A percentile compares a stretch with the other conserved stretches of the same genome.
These are phyloP conservation scores for Pseudochirops cupreus DNA, from an alignment of 2,797 vertebrate genomes.

Conservation along the genomic window DNA sequence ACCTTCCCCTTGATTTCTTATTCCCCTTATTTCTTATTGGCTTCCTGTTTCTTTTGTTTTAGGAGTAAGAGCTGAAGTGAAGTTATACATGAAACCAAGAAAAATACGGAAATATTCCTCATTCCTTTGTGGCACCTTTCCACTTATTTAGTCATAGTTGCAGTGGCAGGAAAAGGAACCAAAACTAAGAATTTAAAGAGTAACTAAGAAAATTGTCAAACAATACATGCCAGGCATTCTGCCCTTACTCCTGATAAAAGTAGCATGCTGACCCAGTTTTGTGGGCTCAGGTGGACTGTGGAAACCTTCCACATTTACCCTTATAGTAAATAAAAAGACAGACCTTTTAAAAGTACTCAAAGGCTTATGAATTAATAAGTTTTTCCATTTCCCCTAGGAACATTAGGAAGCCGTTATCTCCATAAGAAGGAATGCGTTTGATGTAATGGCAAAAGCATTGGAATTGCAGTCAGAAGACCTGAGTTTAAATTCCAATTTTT, in stretches of 20 bases:
- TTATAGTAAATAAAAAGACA: background rate
- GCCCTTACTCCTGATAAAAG: background rate
- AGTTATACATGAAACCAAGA: background rate
- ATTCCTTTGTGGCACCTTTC: background rate
- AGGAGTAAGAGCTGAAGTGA: background rate
- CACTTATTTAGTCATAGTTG: background rate
- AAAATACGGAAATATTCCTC: background rate
- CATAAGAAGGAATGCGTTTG: background rate
- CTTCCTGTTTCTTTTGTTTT: background rate
- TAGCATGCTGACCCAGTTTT: background rate
- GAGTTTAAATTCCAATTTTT: background rate
- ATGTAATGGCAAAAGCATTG: background rate
- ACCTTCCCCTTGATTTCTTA: background rate
- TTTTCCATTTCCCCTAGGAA: background rate
- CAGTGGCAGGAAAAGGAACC: background rate
- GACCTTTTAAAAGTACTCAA: background rate
- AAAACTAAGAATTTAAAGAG: background rate
- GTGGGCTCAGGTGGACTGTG: conserved; percentile 13
- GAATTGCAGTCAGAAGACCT: background rate
- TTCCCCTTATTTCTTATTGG: background rate
- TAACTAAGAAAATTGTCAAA: background rate
- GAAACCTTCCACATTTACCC: conserved; percentile 1
- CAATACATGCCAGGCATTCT: background rate
- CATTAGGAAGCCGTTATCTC: background rate
- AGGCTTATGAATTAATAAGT: conserved; percentile 2